Evolutionary conservation across 2,888 invertebrate species (phyloP).

Genomic region (Mimumesa dahlbomi): DNA sequence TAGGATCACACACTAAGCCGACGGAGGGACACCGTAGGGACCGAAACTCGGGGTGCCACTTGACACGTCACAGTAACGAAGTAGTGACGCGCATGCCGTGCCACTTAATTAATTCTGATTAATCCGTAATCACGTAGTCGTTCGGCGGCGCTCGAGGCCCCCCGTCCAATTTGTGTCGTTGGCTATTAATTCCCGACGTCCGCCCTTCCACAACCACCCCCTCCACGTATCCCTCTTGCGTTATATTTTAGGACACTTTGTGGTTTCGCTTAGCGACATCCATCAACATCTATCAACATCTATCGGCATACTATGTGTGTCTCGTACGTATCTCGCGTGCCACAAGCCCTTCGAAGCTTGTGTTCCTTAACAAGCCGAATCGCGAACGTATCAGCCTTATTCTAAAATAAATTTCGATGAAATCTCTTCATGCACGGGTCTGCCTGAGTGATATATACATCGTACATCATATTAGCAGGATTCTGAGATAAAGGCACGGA

Average conservation of each 20-base stretch:
- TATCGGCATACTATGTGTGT: no score
- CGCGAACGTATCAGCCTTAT: no score
- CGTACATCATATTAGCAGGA: no score
- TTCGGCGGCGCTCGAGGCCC: conserved; percentile 71
- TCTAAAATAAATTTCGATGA: no score
- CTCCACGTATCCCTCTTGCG: conserved; percentile 40
- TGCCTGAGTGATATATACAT: no score
- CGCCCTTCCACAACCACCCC: conserved; percentile 34
- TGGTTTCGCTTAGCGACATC: conserved; percentile 43
- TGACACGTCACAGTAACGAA: conserved; percentile 80
- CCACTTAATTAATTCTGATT: conserved; percentile 80
- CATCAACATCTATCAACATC: no score
- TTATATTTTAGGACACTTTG: conserved; percentile 61
- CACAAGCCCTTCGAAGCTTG: conserved; percentile 41
- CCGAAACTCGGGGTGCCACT: conserved; percentile 72
- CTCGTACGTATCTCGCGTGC: conserved; percentile 34
- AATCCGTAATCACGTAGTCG: conserved; percentile 80
- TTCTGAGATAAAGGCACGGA: no score
- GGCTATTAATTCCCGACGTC: conserved; percentile 67
- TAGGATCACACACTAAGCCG: conserved; percentile 70
- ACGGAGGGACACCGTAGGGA: conserved; percentile 49
- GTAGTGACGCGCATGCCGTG: conserved; percentile 79
- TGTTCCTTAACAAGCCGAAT: conserved; percentile 35
- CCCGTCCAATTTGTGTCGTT: conserved; percentile 77
- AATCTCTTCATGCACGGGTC: no score